Base-by-base conservation (phyloP, 2,797 vertebrate genomes). In the Neoniphon sammara region DNA sequence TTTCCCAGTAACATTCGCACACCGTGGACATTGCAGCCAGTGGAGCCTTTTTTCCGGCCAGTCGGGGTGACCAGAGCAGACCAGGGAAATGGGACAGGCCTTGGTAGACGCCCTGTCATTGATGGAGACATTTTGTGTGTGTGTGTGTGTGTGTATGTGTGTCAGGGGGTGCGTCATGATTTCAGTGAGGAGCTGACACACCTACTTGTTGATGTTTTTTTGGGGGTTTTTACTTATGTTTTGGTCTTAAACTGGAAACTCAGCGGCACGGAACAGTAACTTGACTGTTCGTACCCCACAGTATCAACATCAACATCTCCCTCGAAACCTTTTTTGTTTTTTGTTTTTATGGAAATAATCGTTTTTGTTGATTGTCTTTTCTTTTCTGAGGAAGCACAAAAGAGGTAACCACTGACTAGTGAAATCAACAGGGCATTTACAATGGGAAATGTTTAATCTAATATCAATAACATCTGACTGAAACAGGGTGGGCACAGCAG, bases 211-310 rank as follows among this genome's bases (percentile, higher is more conserved):
- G 31, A n/a, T n/a, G n/a, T n/a, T n/a, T n/a, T n/a, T n/a, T n/a
- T n/a, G n/a, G n/a, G n/a, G n/a, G n/a, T n/a, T n/a, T n/a, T n/a
- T n/a, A n/a, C n/a, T n/a, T n/a, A n/a, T n/a, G n/a, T n/a, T n/a
- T n/a, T n/a, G n/a, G n/a, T 77, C 59, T 78, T 25, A 54, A 57
- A 59, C 72, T 66, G 66, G 67, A 86, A 76, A 75, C 31, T 61
- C 7, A 7, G 56, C 23, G 10, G 44, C 58, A 58, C 12, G 11
- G 55, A 56, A 58, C 25, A 27, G 25, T 27, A 27, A 27, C 25
- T 27, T 27, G 25, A n/a, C n/a, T n/a, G n/a, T n/a, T n/a, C n/a
- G n/a, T n/a, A n/a, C 25, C 25, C 25, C 4, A 27, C 25, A 27
- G 25, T 27, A 27, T 27, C 25, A 27, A 27, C 25, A 27, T 39